A percentile compares a stretch with the other conserved stretches of the same genome.
Evolutionary conservation across 2,888 invertebrate genomes (phyloP).

Genomic region (Aporophyla lueneburgensis): DNA sequence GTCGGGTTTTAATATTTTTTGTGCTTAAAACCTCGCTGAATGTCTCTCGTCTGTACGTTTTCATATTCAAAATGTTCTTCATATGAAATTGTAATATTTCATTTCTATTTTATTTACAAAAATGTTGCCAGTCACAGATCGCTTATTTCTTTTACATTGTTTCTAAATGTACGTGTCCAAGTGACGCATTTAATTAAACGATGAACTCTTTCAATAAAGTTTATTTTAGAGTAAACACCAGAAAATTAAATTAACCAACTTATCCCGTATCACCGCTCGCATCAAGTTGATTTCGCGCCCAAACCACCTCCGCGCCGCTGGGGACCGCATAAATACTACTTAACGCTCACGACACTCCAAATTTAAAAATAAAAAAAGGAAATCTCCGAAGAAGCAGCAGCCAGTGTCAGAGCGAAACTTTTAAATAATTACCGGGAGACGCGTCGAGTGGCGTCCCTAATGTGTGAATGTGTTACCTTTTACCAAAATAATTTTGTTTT

Average conservation of each 20-base stretch:
- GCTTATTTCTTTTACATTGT: neutral
- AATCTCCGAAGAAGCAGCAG: constrained; percentile 71
- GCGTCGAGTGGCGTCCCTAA: constrained; percentile 88
- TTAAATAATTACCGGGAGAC: constrained; percentile 87
- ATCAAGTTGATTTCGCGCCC: constrained; percentile 77
- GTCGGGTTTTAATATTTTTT: constrained; percentile 63
- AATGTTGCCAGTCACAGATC: neutral
- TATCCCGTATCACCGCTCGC: constrained; percentile 56
- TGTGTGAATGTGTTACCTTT: constrained; percentile 84
- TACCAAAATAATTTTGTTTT: constrained; percentile 86
- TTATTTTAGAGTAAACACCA: neutral
- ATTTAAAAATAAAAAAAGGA: constrained; percentile 80
- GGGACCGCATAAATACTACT: constrained; percentile 90
- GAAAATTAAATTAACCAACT: constrained; percentile 57
- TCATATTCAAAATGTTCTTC: constrained; percentile 5
- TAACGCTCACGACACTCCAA: constrained; percentile 86
- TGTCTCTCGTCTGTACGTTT: constrained; percentile 22
- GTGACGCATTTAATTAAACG: neutral
- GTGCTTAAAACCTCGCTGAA: constrained; percentile 24
- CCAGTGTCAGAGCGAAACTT: constrained; percentile 70
- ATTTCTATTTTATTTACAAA: neutral
- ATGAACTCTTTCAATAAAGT: neutral
- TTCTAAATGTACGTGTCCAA: neutral
- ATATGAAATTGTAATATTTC: neutral
- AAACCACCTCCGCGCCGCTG: constrained; percentile 83